Base-by-base conservation (phyloP, 2,888 invertebrate species). In the Cerastis rubricosa region DNA sequence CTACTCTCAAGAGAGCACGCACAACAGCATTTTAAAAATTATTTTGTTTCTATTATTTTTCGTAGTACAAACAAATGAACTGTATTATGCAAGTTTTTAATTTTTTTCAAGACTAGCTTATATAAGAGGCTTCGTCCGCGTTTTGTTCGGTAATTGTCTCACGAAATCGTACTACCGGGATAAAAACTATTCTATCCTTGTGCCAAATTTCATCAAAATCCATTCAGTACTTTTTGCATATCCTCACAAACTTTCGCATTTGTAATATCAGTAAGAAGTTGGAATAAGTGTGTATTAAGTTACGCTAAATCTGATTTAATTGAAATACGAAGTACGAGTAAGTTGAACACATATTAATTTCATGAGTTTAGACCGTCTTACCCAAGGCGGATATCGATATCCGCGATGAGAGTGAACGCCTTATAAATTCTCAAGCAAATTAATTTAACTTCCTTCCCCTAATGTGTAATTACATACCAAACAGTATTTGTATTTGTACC, bases 401-500 rank as follows among this genome's bases (percentile, higher is more conserved):
- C 74, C 81, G 7, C 45, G 14, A 59, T 2, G 35, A 66, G 57
- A 70, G 51, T 63, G 35, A 54, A 81, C 40, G 74, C 40, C 3
- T 1, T 66, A 29, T 49, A 54, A 81, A 67, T 25, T 22, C 40
- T 25, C 74, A 1, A 61, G 19, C 57, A 19, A n/a, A n/a, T 70
- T 17, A 14, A 64, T 71, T 71, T 29, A 69, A 49, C 69, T 84
- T 80, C 70, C 75, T 71, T 68, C 29, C 66, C 14, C 43, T n/a
- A 43, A 61, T 51, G 49, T 22, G n/a, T 35, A 71, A 82, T 66
- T 63, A 78, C 82, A 72, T 72, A 74, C 67, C 79, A 76, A 81
- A 84, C 64, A 80, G 76, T 59, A 65, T 78, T 80, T 73, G 76
- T 59, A 65, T 78, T 80, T 73, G 40, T 78, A 69, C 49, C 72